Conservation (phyloP, 2,888 invertebrate species). For the Ethmia dodecea region DNA sequence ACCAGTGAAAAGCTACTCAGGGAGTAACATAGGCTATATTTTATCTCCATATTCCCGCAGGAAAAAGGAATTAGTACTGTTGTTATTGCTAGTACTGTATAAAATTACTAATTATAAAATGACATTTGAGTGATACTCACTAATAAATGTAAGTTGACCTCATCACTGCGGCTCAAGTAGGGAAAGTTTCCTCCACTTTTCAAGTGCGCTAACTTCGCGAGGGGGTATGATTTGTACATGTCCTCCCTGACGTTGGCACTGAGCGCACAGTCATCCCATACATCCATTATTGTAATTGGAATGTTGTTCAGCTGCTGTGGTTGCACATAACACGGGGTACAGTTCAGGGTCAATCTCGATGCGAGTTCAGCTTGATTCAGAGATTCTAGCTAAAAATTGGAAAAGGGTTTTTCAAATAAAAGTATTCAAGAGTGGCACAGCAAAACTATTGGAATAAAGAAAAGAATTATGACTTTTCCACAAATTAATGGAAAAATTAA, state of each 20-base stretch:
- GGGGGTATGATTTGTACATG: conserved; percentile 90
- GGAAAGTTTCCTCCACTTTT: conserved; percentile 95
- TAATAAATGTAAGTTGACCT: conserved; percentile 92
- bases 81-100: too few relatives aligned
- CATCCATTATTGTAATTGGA: conserved; percentile 91
- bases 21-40: too few relatives aligned
- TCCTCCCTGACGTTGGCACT: conserved; percentile 87
- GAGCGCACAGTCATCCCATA: conserved; percentile 92
- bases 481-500: too few relatives aligned
- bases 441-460: too few relatives aligned
- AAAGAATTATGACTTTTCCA: too few relatives aligned
- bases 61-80: too few relatives aligned
- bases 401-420: too few relatives aligned
- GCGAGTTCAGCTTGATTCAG: conserved; percentile 90
- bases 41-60: too few relatives aligned
- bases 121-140: too few relatives aligned
- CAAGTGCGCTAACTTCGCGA: conserved; percentile 90
- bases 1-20: too few relatives aligned
- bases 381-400: conserved; percentile 87
- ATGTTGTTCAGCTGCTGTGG: conserved; percentile 83
- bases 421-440: too few relatives aligned
- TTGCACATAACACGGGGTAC: conserved; percentile 87
- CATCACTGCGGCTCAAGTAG: conserved; percentile 90
- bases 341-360: conserved; percentile 91
- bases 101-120: too few relatives aligned